phyloP scores from a whole-genome alignment of 1,140 invertebrate species.

The Globodera ellingtonae region DNA sequence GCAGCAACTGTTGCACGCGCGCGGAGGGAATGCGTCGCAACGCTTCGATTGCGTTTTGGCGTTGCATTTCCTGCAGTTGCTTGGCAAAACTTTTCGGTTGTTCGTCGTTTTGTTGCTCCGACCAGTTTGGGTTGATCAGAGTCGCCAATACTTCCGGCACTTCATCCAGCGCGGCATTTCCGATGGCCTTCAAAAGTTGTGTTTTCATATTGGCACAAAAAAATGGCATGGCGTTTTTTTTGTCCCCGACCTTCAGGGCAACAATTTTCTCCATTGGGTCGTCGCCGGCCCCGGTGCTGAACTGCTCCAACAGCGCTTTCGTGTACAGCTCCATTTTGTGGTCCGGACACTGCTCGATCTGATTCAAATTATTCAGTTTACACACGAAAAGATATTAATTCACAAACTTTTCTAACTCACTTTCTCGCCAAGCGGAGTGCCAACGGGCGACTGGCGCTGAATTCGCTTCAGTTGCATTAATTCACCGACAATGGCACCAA shows the following conservation, averaged over 20 bases:
- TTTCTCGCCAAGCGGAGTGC: slow-evolving; percentile 37
- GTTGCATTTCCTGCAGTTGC: slow-evolving; percentile 38
- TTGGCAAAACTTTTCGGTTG: slow-evolving; percentile 44
- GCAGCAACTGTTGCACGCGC: slow-evolving; percentile 53
- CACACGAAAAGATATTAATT: slow-evolving; percentile 25
- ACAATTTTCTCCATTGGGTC: background rate
- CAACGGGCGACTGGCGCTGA: slow-evolving; percentile 5
- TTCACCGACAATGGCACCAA: slow-evolving; percentile 51
- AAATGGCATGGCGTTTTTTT: background rate
- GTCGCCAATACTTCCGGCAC: background rate
- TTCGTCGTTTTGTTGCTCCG: slow-evolving; percentile 44
- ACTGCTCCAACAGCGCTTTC: slow-evolving; percentile 7
- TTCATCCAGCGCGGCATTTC: slow-evolving; percentile 56
- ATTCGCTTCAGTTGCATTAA: slow-evolving; percentile 45
- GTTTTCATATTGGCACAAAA: background rate
- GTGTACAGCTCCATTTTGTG: slow-evolving; percentile 44
- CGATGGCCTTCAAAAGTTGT: slow-evolving; percentile 50
- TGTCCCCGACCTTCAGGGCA: background rate
- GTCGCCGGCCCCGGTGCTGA: background rate
- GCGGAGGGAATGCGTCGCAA: slow-evolving; percentile 49
- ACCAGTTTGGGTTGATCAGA: slow-evolving; percentile 41
- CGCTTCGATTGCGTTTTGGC: slow-evolving; percentile 58
- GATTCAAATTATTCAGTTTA: slow-evolving; percentile 46
- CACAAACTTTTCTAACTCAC: slow-evolving; percentile 4
- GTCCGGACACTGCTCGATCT: slow-evolving; percentile 44